These are phyloP conservation scores for Dreissena rostriformis DNA, from an alignment of 1,140 invertebrate genomes.

Conservation along the genomic window DNA sequence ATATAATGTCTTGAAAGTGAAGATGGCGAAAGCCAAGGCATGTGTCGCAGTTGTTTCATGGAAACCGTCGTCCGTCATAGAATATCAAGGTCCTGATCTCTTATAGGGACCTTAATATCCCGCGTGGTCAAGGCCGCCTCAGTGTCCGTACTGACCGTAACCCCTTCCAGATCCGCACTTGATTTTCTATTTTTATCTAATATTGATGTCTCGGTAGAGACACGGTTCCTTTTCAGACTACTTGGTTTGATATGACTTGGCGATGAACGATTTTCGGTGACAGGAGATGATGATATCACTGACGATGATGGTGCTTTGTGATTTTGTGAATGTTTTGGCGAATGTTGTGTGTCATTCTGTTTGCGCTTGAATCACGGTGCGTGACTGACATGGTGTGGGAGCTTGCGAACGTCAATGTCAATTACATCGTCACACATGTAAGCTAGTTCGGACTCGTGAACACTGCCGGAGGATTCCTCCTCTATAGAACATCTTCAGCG, in stretches of 20 bases:
- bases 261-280: not conserved
- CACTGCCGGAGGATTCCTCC: conserved; percentile 22
- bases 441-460: conserved; percentile 40
- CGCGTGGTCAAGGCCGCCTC: conserved; percentile 51
- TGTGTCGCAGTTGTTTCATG: not conserved
- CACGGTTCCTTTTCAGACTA: conserved; percentile 38
- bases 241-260: conserved; percentile 10
- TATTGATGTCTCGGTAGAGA: conserved; percentile 38
- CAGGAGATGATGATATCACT: not conserved
- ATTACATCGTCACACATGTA: conserved; percentile 65
- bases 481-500: conserved; percentile 57
- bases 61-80: conserved; percentile 60
- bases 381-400: conserved; percentile 14
- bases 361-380: conserved; percentile 1
- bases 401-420: conserved; percentile 58
- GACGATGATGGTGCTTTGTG: not conserved
- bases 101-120: conserved; percentile 70
- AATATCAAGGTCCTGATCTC: conserved; percentile 77
- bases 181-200: conserved; percentile 2
- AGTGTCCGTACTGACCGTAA: conserved; percentile 1
- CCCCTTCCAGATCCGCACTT: not conserved
- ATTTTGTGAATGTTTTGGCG: conserved; percentile 33
- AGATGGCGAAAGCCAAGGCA: too few relatives aligned
- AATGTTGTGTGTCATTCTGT: conserved; percentile 45
- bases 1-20: too few relatives aligned